Base-by-base conservation (phyloP, 2,888 invertebrate genomes). In the Didymodactylos carnosus region DNA sequence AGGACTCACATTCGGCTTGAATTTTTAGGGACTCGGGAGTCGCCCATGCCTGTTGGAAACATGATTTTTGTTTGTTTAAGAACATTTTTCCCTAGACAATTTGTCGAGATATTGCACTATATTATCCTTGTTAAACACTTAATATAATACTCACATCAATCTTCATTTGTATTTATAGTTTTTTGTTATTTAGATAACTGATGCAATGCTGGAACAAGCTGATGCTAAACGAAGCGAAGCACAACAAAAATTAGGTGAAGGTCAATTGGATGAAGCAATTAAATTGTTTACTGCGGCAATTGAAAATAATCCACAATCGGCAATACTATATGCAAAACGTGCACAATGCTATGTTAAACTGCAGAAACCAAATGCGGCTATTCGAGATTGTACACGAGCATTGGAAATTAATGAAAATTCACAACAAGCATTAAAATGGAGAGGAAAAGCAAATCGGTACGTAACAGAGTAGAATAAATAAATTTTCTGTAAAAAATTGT, bases 341-440 rank as follows among this genome's bases (percentile, higher is more conserved):
- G 94, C 93, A 70, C 91, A 81, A 85, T 85, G 41, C 1, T 91
- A 88, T 80, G 84, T 94, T 69, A 88, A 90, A 80, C 82, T 90
- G 77, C 88, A 89, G 79, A 92, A 91, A 82, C 91, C 93, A n/a
- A 90, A 91, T 80, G 92, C 93, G 8, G 92, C 92, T 77, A 92
- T 94, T 79, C 88, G 89, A 76, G 94, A 95, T 83, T 94, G 94
- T 82, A 87, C 90, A 71, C 88, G 87, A 77, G 94, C 94, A 0
- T 85, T 94, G 72, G 89, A 90, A 80, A 85, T 94, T 71, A 95
- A 95, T 83, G 91, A 92, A 49, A 94, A 95, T 82, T 92, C 92
- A 76, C 93, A 94, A 0, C 88, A 90, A 19, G 91, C 90, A 0
- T 91, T 91, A 83, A 95, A 94, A 84, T 93, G 91, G 84, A 87